Percentiles rank a stretch among this genome's conserved stretches.
Conservation (phyloP, 2,797 vertebrate species). For the Margarornis squamiger region DNA sequence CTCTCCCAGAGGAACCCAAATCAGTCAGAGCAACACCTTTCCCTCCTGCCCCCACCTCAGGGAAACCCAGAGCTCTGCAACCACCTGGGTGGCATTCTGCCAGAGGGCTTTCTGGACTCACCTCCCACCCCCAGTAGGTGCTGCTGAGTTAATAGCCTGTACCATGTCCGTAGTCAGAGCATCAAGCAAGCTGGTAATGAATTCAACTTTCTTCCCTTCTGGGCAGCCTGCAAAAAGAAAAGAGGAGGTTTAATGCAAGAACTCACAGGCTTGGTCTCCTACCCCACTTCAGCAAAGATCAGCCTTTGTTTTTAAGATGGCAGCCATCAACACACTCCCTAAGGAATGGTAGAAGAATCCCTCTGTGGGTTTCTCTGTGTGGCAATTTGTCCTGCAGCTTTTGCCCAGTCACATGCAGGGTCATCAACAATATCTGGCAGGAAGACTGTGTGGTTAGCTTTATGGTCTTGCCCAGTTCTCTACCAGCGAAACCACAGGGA, state of each 20-base stretch:
- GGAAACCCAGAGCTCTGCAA: background rate
- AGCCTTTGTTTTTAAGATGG: background rate
- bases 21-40: background rate
- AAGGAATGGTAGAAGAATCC: conserved; percentile 12
- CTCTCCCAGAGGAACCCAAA: background rate
- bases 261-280: background rate
- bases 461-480: conserved; percentile 16
- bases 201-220: conserved; percentile 96
- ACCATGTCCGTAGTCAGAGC: conserved; percentile 99
- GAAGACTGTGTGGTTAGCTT: background rate
- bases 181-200: conserved; percentile 96
- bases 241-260: conserved; percentile 3
- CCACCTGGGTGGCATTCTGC: background rate
- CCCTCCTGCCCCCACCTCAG: background rate
- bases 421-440: conserved; percentile 45
- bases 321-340: background rate
- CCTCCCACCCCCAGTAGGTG: conserved; percentile 95
- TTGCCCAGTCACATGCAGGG: conserved; percentile 15
- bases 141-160: conserved; percentile 95
- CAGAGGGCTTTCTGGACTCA: conserved; percentile 75
- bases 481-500: conserved; percentile 8
- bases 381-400: conserved; percentile 26
- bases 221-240: conserved; percentile 87
- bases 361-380: background rate
- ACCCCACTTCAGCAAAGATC: background rate